Evolutionary conservation across 2,113 vertebrate species (phyloP), one percentile per base, ranked within the genome.

Genomic region (Gnathonemus longibarbis): DNA sequence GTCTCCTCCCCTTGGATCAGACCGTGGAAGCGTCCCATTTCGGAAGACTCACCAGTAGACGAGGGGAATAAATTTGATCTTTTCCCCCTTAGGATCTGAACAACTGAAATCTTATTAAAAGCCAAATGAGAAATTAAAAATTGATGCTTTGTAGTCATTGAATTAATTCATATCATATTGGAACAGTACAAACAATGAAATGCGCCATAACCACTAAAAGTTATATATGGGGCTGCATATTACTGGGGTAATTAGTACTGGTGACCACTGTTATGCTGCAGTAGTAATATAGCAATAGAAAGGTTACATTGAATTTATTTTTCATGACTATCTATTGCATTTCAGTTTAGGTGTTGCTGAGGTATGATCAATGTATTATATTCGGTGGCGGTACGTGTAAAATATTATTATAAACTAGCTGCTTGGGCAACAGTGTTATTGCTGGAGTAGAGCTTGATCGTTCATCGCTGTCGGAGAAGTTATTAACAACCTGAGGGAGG

Each of bases 121-220:
- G 74, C 74, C 35, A 80, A 80, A 80, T 80, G 74, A 80, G 35
- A 80, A 80, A 80, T 80, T 80, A 39, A 39, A 80, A 80, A 80
- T 80, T 80, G 74, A 80, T 70, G 62, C 62, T 80, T 80, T 80
- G 74, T 80, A 80, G 74, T 42, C 31, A 19, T 2, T 42, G 74
- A 21, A 80, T 80, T 80, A 80, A 80, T 42, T 80, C 74, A 39
- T 80, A 80, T 42, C 31, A 80, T 15, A 80, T 80, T 80, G 35
- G 35, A 42, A 35, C 35, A 42, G 74, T 80, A 80, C 74, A 80
- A 80, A 80, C 74, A 80, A 80, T 80, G 17, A 42, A 0, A 77
- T 77, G 70, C 1, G 31, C 2, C 10, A 35, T 74, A 35, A 77
- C 74, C 17, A 80, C 39, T 15, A 77, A 19, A 42, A 39, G 13